Base-by-base conservation (phyloP, 2,888 invertebrate genomes). In the Andrena trimmerana region DNA sequence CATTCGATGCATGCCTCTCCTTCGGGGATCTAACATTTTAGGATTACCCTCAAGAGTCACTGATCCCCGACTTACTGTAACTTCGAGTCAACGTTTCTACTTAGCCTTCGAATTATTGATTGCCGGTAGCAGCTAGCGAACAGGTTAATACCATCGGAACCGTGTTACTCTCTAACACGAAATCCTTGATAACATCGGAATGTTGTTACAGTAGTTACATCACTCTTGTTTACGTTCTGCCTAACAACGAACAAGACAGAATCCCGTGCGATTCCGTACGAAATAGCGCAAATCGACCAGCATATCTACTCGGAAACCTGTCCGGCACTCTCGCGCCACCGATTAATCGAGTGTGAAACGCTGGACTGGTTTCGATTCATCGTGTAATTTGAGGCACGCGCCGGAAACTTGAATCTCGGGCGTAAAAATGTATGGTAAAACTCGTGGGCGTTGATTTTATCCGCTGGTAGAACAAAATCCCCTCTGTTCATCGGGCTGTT, bases 331-430 rank as follows among this genome's bases (percentile, higher is more conserved):
- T 83, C 83, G 42, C 83, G 68, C 16, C 20, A 10, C 2, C 16
- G 62, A 59, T 72, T 68, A 76, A 76, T 72, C 71, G 76, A 54
- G 63, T 63, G 59, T 59, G 68, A 71, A 81, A 81, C 63, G 74
- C 42, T n/a, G 67, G 81, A 83, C 82, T 76, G 76, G 82, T 83
- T 83, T 65, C 82, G 81, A 50, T 63, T 63, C 50, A 57, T 65
- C 72, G 62, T 29, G 81, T 31, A 69, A 80, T 81, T 69, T 68
- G 29, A 81, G 48, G 13, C 36, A 36, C 29, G 50, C 42, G 57
- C 69, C 31, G 27, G 69, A 24, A 52, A 65, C 81, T 73, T 27
- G 63, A 65, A 80, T 69, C 68, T 33, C 6, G 62, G 7, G 2
- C 29, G 78, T 33, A 63, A 48, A 52, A 42, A 0, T 13, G 36